These are phyloP conservation scores for Cynopterus sphinx DNA, from an alignment of 2,797 vertebrate genomes.

Conservation along the genomic window DNA sequence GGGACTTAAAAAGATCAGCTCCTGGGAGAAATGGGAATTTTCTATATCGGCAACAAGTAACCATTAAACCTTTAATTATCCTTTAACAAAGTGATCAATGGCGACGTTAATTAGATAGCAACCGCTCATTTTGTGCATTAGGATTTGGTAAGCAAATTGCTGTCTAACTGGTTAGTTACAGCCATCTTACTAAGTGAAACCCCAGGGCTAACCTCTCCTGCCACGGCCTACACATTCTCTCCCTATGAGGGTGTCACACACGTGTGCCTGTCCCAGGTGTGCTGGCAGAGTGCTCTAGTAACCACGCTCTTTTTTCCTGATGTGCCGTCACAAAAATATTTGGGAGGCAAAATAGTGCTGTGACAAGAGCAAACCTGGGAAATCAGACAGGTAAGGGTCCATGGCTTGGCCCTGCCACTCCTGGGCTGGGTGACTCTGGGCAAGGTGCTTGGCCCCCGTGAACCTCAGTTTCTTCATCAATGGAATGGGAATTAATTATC, in stretches of 20 bases:
- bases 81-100: conserved; percentile 65
- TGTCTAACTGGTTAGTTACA: conserved; percentile 52
- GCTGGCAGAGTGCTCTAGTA: background rate
- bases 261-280: background rate
- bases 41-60: conserved; percentile 48
- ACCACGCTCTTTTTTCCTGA: background rate
- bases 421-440: background rate
- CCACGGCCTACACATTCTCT: accelerated
- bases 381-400: background rate
- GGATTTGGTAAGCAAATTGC: conserved; percentile 68
- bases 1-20: conserved; percentile 2
- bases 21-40: conserved; percentile 19
- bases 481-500: background rate
- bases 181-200: conserved; percentile 63
- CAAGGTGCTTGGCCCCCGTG: background rate
- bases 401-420: background rate
- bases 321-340: background rate
- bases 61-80: conserved; percentile 74
- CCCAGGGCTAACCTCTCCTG: conserved; percentile 25
- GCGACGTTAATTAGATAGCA: conserved; percentile 68
- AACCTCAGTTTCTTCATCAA: background rate
- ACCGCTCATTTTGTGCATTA: conserved; percentile 58
- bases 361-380: background rate
- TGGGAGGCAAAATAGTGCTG: background rate
- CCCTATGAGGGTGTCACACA: background rate